phyloP scores from a whole-genome alignment of 2,113 vertebrate genomes.

The Clupea harengus region DNA sequence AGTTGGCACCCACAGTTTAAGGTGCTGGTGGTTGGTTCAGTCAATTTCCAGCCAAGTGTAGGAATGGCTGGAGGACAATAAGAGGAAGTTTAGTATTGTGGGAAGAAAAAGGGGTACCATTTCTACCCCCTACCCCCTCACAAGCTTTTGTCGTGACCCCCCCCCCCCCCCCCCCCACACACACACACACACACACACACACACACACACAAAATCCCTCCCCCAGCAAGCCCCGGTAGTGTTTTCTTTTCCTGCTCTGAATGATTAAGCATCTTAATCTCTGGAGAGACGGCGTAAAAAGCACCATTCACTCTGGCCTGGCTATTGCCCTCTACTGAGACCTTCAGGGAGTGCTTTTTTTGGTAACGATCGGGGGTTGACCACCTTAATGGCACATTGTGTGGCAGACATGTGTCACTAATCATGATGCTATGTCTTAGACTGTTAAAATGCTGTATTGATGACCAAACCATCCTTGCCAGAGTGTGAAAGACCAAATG shows the following conservation, averaged over 20 bases:
- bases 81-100: slow-evolving; percentile 35
- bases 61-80: slow-evolving; percentile 24
- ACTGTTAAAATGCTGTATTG: neutral
- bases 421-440: neutral
- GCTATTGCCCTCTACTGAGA: neutral
- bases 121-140: slow-evolving; percentile 31
- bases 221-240: slow-evolving; percentile 29
- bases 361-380: neutral
- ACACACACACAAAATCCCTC: neutral
- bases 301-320: slow-evolving; percentile 44
- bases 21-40: neutral
- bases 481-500: neutral
- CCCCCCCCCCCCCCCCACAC: slow-evolving; percentile 43
- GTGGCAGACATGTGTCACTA: neutral
- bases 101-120: slow-evolving; percentile 12
- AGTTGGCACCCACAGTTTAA: neutral
- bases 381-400: neutral
- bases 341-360: neutral
- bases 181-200: too few relatives aligned
- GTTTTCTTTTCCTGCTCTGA: slow-evolving; percentile 69
- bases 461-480: neutral
- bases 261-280: slow-evolving; percentile 65
- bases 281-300: slow-evolving; percentile 67
- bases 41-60: neutral
- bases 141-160: slow-evolving; percentile 35